phyloP scores from a whole-genome alignment of 2,797 vertebrate genomes.

The Sebastes hubbsi region DNA sequence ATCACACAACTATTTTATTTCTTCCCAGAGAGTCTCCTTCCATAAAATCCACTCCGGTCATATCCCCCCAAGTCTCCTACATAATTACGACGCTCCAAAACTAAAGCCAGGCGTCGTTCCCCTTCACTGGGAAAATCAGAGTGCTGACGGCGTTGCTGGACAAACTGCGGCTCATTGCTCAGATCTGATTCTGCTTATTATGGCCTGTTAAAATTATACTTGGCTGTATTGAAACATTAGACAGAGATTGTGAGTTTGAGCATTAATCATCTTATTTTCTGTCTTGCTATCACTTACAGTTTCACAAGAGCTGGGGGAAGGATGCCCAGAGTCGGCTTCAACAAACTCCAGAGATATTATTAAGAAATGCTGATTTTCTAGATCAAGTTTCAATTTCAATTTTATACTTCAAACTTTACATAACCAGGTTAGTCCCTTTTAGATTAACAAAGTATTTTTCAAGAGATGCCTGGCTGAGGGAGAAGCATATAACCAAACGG shows the following conservation, averaged over 20 bases:
- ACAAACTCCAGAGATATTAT: not conserved
- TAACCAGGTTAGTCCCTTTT: not conserved
- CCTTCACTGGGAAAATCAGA: conserved; percentile 1
- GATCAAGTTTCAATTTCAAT: not conserved
- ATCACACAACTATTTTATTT: conserved; percentile 35
- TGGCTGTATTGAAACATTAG: not conserved
- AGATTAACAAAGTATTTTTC: not conserved
- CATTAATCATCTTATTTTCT: conserved; percentile 4
- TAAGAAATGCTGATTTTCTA: not conserved
- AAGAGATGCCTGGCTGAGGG: not conserved
- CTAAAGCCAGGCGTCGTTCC: conserved; percentile 3
- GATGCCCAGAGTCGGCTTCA: not conserved
- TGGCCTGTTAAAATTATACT: conserved; percentile 26
- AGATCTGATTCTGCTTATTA: conserved; percentile 28
- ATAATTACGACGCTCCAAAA: not conserved
- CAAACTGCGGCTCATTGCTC: conserved; percentile 6
- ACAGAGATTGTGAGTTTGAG: conserved; percentile 1
- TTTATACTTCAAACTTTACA: not conserved
- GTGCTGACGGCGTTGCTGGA: conserved; percentile 6
- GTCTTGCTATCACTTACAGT: not conserved
- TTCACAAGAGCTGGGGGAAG: conserved; percentile 10
- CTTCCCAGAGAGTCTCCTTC: conserved; percentile 30
- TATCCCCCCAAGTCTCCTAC: conserved; percentile 10
- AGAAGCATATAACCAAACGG: not conserved
- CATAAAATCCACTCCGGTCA: conserved; percentile 9